Conservation (phyloP, 2,888 invertebrate genomes). For the Mesochorus sp. region DNA sequence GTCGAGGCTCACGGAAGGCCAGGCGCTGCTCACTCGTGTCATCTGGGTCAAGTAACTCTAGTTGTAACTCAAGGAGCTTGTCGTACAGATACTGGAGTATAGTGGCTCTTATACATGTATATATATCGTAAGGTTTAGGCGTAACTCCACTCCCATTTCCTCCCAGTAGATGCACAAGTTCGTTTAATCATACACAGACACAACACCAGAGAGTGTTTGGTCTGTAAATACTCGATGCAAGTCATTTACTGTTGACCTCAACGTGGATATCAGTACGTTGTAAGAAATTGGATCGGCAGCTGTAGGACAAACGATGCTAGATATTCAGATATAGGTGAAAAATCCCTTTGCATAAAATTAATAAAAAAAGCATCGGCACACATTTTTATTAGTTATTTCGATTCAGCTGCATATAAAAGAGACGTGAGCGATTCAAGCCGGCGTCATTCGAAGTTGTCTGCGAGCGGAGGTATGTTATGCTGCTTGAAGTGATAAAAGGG, state of each 20-base stretch:
- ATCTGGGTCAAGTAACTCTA: constrained; percentile 72
- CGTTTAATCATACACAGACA: not conserved
- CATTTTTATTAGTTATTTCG: not conserved
- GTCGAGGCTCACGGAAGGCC: constrained; percentile 67
- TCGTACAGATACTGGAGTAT: constrained; percentile 19
- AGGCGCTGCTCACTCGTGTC: constrained; percentile 62
- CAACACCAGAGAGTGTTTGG: constrained; percentile 36
- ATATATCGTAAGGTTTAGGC: constrained; percentile 15
- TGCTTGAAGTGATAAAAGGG: not conserved
- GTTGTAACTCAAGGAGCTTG: constrained; percentile 69
- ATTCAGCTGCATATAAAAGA: constrained; percentile 42
- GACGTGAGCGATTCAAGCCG: constrained; percentile 7
- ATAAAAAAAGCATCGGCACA: constrained; percentile 8
- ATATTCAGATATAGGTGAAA: constrained; percentile 13
- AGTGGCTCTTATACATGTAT: not conserved
- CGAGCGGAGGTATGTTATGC: not conserved
- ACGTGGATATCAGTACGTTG: not conserved
- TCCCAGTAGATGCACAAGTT: constrained; percentile 26
- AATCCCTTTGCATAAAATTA: not conserved
- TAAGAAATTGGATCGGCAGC: constrained; percentile 57
- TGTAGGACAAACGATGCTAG: constrained; percentile 52
- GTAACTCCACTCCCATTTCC: constrained; percentile 57
- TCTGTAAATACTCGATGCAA: constrained; percentile 19
- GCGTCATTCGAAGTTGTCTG: constrained; percentile 22
- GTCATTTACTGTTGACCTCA: constrained; percentile 42